Evolutionary conservation across 2,113 vertebrate genomes (phyloP), one percentile per base, ranked within the genome.

Genomic region (Cichladusa arquata): DNA sequence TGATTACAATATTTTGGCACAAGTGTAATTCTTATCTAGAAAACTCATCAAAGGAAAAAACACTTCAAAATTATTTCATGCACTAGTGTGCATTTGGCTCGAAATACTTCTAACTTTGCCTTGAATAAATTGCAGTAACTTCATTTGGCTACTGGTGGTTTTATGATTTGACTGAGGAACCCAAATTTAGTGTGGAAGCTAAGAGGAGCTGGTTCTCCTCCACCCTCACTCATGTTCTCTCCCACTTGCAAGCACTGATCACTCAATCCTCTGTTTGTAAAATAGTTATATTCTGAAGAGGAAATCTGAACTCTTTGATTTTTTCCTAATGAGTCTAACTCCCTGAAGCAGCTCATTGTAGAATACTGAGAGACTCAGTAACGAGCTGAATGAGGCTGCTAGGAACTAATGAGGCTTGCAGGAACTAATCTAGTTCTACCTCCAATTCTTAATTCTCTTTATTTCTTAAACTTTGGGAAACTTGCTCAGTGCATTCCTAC

Each of bases 321-420:
- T 86, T 76, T 93, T 92, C 34, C 77, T 80, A 73, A 66, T 51
- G 80, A 86, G 72, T 91, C 83, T 73, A 83, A 81, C 18, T 91
- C 89, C 67, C 64, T 54, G 47, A 92, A 81, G 69, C 72, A 86
- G 64, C 64, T 92, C 69, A 34, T 86, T 66, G 50, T 47, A 44
- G 42, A 64, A 66, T 64, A 62, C 56, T 42, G 72, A 88, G 45
- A 74, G 42, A 42, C 51, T 77, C 42, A 54, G 45, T 73, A 67
- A 74, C 2, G 0, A 81, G 61, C 61, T 67, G 78, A 82, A 54
- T 16, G 72, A 70, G 72, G 23, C 33, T 73, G 65, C n/a, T 28
- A 89, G 44, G 47, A 94, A 86, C 91, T 88, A 82, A 70, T 42
- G 86, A 86, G 72, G 16, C 42, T 83, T 78, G 31, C 25, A 91